Conservation (phyloP, 23 tunicate genomes). For the Styela clava region DNA sequence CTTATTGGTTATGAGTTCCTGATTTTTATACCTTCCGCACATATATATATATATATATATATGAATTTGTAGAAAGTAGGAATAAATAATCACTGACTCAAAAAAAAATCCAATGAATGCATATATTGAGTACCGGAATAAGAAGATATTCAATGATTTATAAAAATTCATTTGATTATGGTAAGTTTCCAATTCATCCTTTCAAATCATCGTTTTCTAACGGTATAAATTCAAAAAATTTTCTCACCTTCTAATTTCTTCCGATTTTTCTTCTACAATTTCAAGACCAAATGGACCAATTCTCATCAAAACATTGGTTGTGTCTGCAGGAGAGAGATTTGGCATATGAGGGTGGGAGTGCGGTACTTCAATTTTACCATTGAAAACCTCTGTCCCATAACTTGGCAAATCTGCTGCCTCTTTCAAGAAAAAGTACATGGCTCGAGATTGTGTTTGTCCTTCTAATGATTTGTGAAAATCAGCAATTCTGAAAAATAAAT, state of each 20-base stretch:
- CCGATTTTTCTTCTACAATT: conserved; percentile 39
- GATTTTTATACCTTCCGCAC: too few species aligned
- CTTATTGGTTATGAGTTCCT: too few species aligned
- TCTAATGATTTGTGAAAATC: conserved; percentile 15
- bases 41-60: too few species aligned
- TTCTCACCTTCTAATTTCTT: conserved; percentile 39
- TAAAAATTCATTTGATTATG: too few species aligned
- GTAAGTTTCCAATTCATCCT: too few species aligned
- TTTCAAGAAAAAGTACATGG: conserved; percentile 40
- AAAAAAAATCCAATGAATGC: too few species aligned
- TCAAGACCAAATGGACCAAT: conserved; percentile 65
- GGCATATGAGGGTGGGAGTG: conserved; percentile 1
- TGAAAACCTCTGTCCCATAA: conserved; percentile 50
- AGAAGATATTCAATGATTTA: too few species aligned
- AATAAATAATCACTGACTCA: too few species aligned
- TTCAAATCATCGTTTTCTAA: too few species aligned
- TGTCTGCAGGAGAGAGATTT: background rate
- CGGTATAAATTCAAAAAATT: too few species aligned
- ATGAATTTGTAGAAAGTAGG: too few species aligned
- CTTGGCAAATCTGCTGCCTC: conserved; percentile 35
- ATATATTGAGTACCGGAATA: too few species aligned
- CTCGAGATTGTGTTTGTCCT: conserved; percentile 26
- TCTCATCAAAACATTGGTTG: conserved; percentile 27
- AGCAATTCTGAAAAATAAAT: conserved; percentile 30
- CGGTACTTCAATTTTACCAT: conserved; percentile 29